Evolutionary conservation across 1,140 invertebrate species (phyloP), one percentile per base, ranked within the genome.

Genomic region (Ericerus pela): DNA sequence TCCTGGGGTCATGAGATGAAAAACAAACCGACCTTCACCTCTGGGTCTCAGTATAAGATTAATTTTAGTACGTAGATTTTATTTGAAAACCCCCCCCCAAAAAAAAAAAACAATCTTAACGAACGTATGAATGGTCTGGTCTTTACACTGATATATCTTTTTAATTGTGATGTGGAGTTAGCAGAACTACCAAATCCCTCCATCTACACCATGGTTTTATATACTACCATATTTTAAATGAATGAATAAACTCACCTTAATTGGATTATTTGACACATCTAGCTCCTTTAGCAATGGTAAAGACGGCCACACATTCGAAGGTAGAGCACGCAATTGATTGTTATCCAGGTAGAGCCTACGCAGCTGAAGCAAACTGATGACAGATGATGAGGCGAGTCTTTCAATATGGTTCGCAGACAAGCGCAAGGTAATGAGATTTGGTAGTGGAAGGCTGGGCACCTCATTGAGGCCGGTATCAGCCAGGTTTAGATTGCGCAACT

Each of bases 331-430:
- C 53, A 87, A 66, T 56, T 76, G 74, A 70, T 85, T 85, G 59
- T 80, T 75, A 58, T 76, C 76, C 57, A 88, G 64, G 60, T 79
- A 70, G 54, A 86, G 69, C 51, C 75, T 74, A 58, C 81, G 77
- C 24, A 88, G 70, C 56, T 73, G 75, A 14, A 69, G 67, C 58
- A 86, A 67, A 59, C 76, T 72, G 56, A 79, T 79, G 41, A 82
- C 73, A 37, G 80, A 75, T 58, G 73, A 74, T 30, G 77, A 73
- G 53, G 75, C 73, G 47, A 81, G 72, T 56, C 68, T 73, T 57
- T 75, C 76, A 47, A 88, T 79, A 54, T 75, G 73, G 70, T 87
- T 88, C 56, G 76, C 72, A 8, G 85, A 84, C 43, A 91, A 67
- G 69, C 88, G 85, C 41, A 91, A 73, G 54, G 76, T 75, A 33